Evolutionary conservation across 2,888 invertebrate species (phyloP), one percentile per base, ranked within the genome.

Genomic region (Chymomyza fuscimana): DNA sequence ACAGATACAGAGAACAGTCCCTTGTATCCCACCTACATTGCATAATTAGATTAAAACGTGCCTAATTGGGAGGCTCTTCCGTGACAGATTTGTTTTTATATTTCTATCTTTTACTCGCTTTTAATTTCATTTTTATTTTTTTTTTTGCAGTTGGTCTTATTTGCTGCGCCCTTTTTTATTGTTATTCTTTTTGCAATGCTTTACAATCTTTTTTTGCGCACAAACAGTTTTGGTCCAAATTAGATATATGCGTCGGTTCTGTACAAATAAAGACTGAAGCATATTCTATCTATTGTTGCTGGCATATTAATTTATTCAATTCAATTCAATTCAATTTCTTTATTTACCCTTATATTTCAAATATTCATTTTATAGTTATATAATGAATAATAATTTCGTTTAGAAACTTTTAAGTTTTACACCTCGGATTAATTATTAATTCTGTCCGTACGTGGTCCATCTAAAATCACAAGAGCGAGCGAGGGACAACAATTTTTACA

Each of bases 31-130:
- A 51, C 19, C 62, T 58, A 70, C 69, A 62, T 72, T 77, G 78
- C 90, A 15, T 91, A 91, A 91, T 91, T 91, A 91, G 91, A 89
- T 90, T 90, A 90, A 88, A 86, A 80, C 82, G 79, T 82, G 88
- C 85, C 89, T 91, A 91, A 91, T 90, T 91, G 90, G 73, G 72
- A 65, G 63, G 72, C 64, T 78, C 74, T 85, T 82, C 87, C 73
- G 52, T n/a, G 12, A 46, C 72, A 67, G 74, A 69, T 66, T 65
- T 63, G 65, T 69, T 67, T 73, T 72, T 77, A 56, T 63, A 25
- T 73, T 73, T 72, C 52, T 69, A 72, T 56, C 15, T 58, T 10
- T 15, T 12, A 32, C 7, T 59, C 19, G 40, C 46, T 16, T 46
- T 63, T 22, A n/a, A 7, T 25, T 40, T 19, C 1, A 19, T 73